A percentile compares a stretch with the other conserved stretches of the same genome.
Evolutionary conservation across 35 echinoderm and acorn worm species (phyloP).

Genomic region (Apostichopus japonicus): DNA sequence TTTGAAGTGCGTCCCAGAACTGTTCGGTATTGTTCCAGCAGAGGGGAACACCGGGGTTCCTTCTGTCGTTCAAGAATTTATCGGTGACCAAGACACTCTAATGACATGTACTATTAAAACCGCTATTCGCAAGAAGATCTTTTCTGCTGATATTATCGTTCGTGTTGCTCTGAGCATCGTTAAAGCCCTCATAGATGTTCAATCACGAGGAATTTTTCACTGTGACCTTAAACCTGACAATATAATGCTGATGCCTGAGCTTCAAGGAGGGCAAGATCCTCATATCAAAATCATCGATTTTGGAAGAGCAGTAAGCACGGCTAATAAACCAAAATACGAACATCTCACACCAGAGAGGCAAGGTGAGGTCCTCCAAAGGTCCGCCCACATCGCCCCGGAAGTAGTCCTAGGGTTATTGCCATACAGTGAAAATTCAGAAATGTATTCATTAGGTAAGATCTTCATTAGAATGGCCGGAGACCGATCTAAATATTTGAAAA

Average conservation of each 20-base stretch:
- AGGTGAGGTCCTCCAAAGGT: neutral
- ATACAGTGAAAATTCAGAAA: neutral
- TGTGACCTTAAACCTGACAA: conserved; percentile 16
- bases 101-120: neutral
- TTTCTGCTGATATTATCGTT: neutral
- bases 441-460: neutral
- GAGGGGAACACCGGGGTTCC: neutral
- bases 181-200: neutral
- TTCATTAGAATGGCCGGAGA: neutral
- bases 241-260: neutral
- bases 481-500: neutral
- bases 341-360: neutral
- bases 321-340: neutral
- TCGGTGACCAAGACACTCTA: neutral
- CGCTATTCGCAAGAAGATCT: neutral
- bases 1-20: conserved; percentile 2
- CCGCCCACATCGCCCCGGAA: neutral
- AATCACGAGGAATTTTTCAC: neutral
- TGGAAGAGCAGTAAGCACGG: neutral
- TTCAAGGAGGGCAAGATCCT: neutral
- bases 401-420: neutral
- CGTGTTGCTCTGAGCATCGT: neutral
- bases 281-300: conserved; percentile 32
- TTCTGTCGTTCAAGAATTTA: neutral
- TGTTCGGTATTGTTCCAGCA: neutral